These are phyloP conservation scores for Chloroclysta siterata DNA, from an alignment of 2,888 invertebrate species.

Conservation along the genomic window DNA sequence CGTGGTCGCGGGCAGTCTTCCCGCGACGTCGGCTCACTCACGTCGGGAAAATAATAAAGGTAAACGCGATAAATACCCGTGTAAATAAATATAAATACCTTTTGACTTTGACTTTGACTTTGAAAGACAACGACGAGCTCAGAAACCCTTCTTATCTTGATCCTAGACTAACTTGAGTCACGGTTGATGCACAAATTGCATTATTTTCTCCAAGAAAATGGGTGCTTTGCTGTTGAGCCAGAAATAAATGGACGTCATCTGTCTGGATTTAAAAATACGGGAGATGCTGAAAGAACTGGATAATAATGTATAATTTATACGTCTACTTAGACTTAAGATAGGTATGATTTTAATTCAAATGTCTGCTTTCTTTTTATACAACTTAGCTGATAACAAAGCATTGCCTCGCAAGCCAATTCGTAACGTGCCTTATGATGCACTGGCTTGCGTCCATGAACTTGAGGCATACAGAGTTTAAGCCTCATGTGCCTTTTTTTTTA, in stretches of 20 bases:
- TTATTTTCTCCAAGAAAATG: constrained; percentile 33
- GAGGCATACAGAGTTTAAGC: no score
- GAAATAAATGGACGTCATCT: constrained; percentile 31
- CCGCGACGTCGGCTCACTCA: no score
- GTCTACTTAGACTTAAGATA: constrained; percentile 12
- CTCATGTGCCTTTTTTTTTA: no score
- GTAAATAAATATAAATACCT: no score
- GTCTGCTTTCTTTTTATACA: neutral
- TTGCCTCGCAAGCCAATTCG: no score
- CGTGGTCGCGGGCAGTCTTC: no score
- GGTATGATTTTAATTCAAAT: neutral
- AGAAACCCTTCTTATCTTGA: constrained; percentile 6
- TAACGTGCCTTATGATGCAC: no score
- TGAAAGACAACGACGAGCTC: neutral
- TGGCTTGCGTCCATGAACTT: no score
- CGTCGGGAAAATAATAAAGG: no score
- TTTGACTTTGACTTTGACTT: neutral
- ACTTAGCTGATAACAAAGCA: no score
- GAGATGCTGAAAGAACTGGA: constrained; percentile 24
- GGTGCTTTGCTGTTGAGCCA: constrained; percentile 31
- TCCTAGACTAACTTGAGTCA: constrained; percentile 6
- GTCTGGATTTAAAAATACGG: constrained; percentile 28
- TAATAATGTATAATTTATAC: constrained; percentile 27
- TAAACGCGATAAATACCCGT: no score
- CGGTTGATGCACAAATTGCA: constrained; percentile 42